Base-by-base conservation (phyloP, 2,888 invertebrate genomes). In the Dicranocentrus wangi region DNA sequence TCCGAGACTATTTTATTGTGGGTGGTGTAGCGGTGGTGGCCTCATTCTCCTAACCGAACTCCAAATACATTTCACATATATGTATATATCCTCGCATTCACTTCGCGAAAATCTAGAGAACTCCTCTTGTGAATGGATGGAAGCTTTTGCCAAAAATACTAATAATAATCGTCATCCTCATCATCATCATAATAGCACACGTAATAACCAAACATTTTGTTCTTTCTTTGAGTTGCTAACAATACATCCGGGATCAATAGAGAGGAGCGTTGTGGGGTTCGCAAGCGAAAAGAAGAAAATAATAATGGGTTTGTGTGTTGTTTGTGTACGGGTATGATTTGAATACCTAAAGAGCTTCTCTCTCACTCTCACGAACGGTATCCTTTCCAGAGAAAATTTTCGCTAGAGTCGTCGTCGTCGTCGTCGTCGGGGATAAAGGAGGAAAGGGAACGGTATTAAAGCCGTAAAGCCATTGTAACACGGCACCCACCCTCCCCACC, bases 181-280 rank as follows among this genome's bases (percentile, higher is more conserved):
- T 42, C 19, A 65, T 43, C 19, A 10, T 65, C 17, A 65, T 65
- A 65, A 65, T 43, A 65, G 55, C 28, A 8, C 42, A 63, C 39
- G 32, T 43, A 23, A 63, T 39, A 43, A 65, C 43, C 42, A 39
- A 65, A 65, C 43, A 65, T 61, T 61, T 28, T 28, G 61, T 61
- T 61, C 61, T 25, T 28, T 60, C 28, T 60, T 28, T 28, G 17
- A 32, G 15, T 61, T 17, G n/a, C 28, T 17, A 61, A 61, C 61
- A 61, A 61, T 61, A n/a, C 61, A 61, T 61, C 61, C 15, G 61
- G 61, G 61, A 61, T 61, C 61, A 61, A 61, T 61, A 28, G 28
- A 61, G 32, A n/a, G 28, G n/a, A 19, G 58, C 23, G 58, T 1
- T 2, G 55, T 23, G 5, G 21, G 21, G 21, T 55, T n/a, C n/a